Conservation (phyloP, 2,113 vertebrate species). For the Chloropsis cyanopogon region DNA sequence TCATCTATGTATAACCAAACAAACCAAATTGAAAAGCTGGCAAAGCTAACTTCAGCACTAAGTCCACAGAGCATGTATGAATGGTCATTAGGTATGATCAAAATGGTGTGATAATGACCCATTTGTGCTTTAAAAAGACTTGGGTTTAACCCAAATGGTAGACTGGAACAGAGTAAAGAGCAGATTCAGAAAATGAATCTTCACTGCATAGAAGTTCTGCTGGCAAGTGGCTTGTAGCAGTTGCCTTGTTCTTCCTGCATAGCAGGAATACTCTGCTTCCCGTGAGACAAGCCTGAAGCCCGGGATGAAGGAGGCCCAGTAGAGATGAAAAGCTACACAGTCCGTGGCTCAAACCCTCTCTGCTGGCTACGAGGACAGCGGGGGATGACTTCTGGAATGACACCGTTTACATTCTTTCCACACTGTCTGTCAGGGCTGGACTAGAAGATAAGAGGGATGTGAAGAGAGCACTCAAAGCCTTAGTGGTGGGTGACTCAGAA, state of each 20-base stretch:
- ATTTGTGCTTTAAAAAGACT: not conserved
- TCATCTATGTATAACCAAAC: not conserved
- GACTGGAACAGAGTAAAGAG: not conserved
- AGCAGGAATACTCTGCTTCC: not conserved
- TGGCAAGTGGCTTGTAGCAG: not conserved
- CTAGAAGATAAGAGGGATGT: not conserved
- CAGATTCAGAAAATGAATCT: not conserved
- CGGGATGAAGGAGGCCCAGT: not conserved
- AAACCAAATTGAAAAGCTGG: not conserved
- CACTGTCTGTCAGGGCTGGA: not conserved
- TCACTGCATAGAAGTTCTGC: not conserved
- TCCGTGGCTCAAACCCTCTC: not conserved
- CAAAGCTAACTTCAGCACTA: not conserved
- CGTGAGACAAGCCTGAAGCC: not conserved
- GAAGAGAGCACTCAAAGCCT: conserved; percentile 16
- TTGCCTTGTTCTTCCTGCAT: not conserved
- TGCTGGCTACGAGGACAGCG: not conserved
- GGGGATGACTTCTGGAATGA: not conserved
- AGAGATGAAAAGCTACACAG: not conserved
- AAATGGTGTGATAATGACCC: not conserved
- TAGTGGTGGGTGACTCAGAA: not conserved
- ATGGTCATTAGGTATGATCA: not conserved
- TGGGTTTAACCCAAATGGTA: not conserved
- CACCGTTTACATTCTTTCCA: conserved; percentile 22
- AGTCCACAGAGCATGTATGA: not conserved